phyloP scores from a whole-genome alignment of 2,888 invertebrate species.

The Pristionchus maxplancki region DNA sequence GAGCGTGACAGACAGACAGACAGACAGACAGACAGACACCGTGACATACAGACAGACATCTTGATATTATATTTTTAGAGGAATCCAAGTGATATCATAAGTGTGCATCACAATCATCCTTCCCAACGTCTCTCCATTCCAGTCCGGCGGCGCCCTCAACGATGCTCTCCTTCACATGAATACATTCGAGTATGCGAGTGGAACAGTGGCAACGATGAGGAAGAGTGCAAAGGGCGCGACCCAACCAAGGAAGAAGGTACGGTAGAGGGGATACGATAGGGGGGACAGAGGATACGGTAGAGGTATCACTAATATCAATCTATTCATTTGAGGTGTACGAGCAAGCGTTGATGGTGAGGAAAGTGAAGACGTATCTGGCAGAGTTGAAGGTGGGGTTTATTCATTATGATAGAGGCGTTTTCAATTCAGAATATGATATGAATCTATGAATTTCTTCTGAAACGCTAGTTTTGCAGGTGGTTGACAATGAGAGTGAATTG shows the following conservation, averaged over 20 bases:
- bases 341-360: conserved; percentile 93
- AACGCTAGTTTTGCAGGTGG: conserved; percentile 82
- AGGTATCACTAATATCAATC: background rate
- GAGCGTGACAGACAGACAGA: too few relatives aligned
- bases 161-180: conserved; percentile 75
- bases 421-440: background rate
- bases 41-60: too few relatives aligned
- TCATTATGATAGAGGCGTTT: background rate
- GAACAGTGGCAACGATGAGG: conserved; percentile 72
- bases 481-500: conserved; percentile 91
- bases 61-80: too few relatives aligned
- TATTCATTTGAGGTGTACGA: conserved; percentile 72
- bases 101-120: background rate
- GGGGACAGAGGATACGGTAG: background rate
- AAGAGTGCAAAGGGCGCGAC: conserved; percentile 59
- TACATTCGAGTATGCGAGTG: conserved; percentile 67
- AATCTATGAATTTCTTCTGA: background rate
- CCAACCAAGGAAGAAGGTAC: conserved; percentile 67
- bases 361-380: conserved; percentile 95
- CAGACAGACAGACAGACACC: too few relatives aligned
- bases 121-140: too few relatives aligned
- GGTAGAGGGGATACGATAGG: conserved; percentile 8
- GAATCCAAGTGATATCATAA: background rate
- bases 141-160: conserved; percentile 66
- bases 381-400: conserved; percentile 82